A percentile compares a stretch with the other conserved stretches of the same genome.
Conservation (phyloP, 2,888 invertebrate species). For the Emesis furor region DNA sequence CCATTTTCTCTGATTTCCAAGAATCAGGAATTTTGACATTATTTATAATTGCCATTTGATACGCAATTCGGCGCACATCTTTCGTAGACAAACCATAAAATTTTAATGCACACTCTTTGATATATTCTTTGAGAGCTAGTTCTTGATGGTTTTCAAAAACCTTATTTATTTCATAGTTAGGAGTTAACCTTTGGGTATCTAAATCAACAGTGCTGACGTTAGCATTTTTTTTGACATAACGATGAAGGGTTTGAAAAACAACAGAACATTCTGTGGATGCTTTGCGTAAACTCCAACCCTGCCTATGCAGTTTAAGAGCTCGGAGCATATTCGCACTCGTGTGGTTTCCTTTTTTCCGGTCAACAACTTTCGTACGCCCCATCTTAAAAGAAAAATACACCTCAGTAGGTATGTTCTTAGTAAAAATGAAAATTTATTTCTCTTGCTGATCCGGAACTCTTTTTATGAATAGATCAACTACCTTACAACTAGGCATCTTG, state of each 20-base stretch:
- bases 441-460: no score
- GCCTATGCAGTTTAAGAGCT: conserved; percentile 5
- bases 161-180: conserved; percentile 32
- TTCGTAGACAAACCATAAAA: conserved; percentile 39
- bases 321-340: background rate
- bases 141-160: conserved; percentile 35
- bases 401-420: conserved; percentile 5
- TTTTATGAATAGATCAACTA: no score
- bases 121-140: conserved; percentile 31
- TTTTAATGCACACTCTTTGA: conserved; percentile 26
- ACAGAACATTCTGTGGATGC: conserved; percentile 8
- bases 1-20: conserved; percentile 46
- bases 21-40: conserved; percentile 38
- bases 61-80: conserved; percentile 20
- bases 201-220: background rate
- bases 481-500: no score
- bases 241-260: conserved; percentile 1
- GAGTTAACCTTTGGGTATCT: conserved; percentile 4
- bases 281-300: conserved; percentile 16
- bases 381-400: conserved; percentile 6
- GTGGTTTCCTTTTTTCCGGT: conserved; percentile 6
- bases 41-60: conserved; percentile 43
- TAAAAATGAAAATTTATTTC: no score
- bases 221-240: background rate
- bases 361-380: conserved; percentile 1